A percentile compares a stretch with the other conserved stretches of the same genome.
phyloP scores from a whole-genome alignment of 2,797 vertebrate genomes.

The Sebastes vulpes region DNA sequence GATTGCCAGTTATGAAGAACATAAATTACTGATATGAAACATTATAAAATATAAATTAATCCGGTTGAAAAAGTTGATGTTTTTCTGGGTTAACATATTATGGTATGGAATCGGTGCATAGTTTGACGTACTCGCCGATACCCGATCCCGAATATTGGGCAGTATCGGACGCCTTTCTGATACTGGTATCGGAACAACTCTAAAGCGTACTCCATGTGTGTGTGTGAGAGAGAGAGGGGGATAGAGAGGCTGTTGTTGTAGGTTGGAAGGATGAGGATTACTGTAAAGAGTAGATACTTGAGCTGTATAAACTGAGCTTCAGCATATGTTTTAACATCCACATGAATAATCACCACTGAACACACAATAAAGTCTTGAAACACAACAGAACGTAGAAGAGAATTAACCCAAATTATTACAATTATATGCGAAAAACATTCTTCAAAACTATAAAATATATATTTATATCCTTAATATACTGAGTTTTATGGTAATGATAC shows the following conservation, averaged over 20 bases:
- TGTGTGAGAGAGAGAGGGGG: neutral
- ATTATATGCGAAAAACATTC: neutral
- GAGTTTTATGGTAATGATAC: neutral
- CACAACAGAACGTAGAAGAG: neutral
- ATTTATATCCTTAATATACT: neutral
- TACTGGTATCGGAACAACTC: too few relatives aligned
- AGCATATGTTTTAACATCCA: conserved; percentile 26
- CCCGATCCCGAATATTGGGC: too few relatives aligned
- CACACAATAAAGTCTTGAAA: neutral
- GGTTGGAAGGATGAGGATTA: conserved; percentile 45
- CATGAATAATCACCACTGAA: conserved; percentile 39
- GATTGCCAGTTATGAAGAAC: too few relatives aligned
- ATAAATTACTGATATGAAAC: too few relatives aligned
- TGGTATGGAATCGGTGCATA: too few relatives aligned
- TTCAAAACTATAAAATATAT: neutral
- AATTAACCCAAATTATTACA: neutral
- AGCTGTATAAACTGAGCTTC: conserved; percentile 56
- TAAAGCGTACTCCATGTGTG: too few relatives aligned
- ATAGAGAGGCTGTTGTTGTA: conserved; percentile 1
- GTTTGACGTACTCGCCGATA: rapidly evolving
- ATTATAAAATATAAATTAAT: too few relatives aligned
- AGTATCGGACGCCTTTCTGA: too few relatives aligned
- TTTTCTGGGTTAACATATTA: too few relatives aligned
- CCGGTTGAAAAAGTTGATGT: too few relatives aligned
- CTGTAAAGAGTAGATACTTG: conserved; percentile 59